phyloP scores from a whole-genome alignment of 2,797 vertebrate species.

The Liparis tanakae region DNA sequence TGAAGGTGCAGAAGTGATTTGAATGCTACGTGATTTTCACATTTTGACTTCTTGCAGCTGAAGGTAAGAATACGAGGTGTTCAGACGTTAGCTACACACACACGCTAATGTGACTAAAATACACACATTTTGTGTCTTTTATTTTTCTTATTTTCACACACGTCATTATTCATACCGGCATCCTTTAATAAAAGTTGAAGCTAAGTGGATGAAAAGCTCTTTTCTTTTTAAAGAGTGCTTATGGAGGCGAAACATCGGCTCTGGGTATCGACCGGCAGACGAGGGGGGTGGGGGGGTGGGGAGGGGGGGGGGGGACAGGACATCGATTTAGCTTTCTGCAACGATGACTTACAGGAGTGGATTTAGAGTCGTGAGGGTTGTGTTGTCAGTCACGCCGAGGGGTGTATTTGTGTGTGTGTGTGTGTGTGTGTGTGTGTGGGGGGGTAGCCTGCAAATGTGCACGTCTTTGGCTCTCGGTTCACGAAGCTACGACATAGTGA shows the following conservation, averaged over 20 bases:
- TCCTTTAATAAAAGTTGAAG: constrained; percentile 1
- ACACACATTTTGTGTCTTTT: background rate
- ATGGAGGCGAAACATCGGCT: constrained; percentile 52
- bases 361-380: constrained; percentile 36
- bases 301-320: no score
- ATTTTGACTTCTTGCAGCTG: background rate
- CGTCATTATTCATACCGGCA: constrained; percentile 30
- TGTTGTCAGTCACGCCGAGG: constrained; percentile 8
- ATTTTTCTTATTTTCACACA: background rate
- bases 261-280: constrained; percentile 31
- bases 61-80: background rate
- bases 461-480: background rate
- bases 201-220: constrained; percentile 32
- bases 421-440: background rate
- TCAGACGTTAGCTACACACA: no score
- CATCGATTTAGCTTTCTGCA: no score
- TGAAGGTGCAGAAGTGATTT: background rate
- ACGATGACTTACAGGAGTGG: constrained; percentile 40
- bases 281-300: no score
- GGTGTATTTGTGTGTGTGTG: no score
- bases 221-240: constrained; percentile 32
- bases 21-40: background rate
- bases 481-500: background rate
- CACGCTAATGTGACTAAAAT: background rate
- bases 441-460: background rate